Conservation (phyloP, 2,888 invertebrate species). For the Cerceris ruficornis region DNA sequence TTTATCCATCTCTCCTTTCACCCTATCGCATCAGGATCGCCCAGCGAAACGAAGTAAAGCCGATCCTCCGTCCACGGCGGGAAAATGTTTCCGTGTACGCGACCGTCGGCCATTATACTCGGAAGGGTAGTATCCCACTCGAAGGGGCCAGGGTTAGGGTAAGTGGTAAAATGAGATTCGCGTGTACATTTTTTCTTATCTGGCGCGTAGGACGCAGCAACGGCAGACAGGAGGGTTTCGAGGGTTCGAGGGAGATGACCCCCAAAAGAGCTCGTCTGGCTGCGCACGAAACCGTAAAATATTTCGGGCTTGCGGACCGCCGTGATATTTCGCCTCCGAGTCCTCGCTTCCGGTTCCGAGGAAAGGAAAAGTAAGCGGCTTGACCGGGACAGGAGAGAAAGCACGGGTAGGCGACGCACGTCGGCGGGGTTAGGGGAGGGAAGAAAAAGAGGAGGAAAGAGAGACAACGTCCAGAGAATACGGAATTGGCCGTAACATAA, state of each 20-base stretch:
- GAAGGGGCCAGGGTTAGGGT: constrained; percentile 34
- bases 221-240: constrained; percentile 19
- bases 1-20: too few relatives aligned
- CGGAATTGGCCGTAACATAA: constrained; percentile 67
- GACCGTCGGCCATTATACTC: not conserved
- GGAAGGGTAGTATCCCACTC: not conserved
- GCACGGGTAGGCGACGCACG: not conserved
- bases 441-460: constrained; percentile 36
- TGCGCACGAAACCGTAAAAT: constrained; percentile 58
- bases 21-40: constrained; percentile 30
- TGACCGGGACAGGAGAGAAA: constrained; percentile 31
- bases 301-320: constrained; percentile 35
- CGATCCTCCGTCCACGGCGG: constrained; percentile 7
- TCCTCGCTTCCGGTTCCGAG: constrained; percentile 42
- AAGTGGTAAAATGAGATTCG: constrained; percentile 56
- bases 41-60: constrained; percentile 52
- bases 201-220: constrained; percentile 15
- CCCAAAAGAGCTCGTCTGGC: constrained; percentile 23
- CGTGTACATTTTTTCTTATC: constrained; percentile 65
- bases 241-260: constrained; percentile 8
- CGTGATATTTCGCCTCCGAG: constrained; percentile 44
- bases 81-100: constrained; percentile 12
- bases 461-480: constrained; percentile 65
- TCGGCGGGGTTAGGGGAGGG: constrained; percentile 18
- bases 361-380: constrained; percentile 52